Conservation (phyloP, 2,797 vertebrate genomes). For the Urophycis tenuis region DNA sequence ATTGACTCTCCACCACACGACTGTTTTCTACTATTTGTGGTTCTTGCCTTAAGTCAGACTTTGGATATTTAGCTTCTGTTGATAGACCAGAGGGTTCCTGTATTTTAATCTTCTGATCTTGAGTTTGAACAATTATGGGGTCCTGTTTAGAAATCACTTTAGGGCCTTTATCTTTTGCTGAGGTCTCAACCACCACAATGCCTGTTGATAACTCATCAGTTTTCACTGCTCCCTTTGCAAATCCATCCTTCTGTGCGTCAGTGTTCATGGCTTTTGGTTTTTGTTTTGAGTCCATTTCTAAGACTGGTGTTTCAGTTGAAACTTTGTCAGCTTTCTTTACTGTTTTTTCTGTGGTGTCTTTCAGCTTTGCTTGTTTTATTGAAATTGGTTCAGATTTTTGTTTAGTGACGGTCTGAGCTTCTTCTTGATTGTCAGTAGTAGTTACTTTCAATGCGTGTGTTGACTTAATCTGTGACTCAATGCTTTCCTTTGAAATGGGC, state of each 20-base stretch:
- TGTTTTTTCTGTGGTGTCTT: not conserved
- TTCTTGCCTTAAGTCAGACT: no score
- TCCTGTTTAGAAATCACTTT: not conserved
- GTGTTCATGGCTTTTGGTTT: conserved; percentile 3
- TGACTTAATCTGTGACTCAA: not conserved
- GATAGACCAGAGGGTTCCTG: no score
- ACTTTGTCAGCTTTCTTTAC: not conserved
- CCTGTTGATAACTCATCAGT: not conserved
- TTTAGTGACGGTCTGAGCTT: not conserved
- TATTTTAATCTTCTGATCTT: no score
- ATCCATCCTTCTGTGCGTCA: conserved; percentile 1
- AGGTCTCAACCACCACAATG: not conserved
- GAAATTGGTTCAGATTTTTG: not conserved
- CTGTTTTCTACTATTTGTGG: no score
- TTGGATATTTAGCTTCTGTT: no score
- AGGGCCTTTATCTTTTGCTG: not conserved
- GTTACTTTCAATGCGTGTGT: not conserved
- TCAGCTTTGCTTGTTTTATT: not conserved
- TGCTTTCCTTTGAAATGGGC: not conserved
- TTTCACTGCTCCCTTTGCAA: not conserved
- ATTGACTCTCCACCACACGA: no score
- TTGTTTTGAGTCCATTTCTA: not conserved
- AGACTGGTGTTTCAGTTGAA: not conserved
- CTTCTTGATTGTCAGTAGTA: not conserved
- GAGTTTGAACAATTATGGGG: no score